phyloP scores from a whole-genome alignment of 30 jellyfish, hydroid and myxozoan genomes.

The Cassiopea andromeda region DNA sequence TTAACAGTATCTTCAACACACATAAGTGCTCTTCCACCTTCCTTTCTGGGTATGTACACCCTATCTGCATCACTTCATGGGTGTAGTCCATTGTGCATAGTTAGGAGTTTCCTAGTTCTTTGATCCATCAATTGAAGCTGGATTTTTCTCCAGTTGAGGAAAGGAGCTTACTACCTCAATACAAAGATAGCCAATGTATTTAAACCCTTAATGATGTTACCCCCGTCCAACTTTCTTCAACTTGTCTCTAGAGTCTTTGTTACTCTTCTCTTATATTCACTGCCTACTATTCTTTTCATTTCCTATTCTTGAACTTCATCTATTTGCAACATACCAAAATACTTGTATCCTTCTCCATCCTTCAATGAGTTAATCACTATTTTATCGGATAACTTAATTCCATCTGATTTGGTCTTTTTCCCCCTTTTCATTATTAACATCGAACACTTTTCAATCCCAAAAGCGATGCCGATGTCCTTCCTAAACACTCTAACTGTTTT shows the following conservation, averaged over 20 bases:
- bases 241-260: too few relatives aligned
- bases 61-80: not conserved
- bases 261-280: too few relatives aligned
- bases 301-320: too few relatives aligned
- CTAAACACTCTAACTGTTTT: not conserved
- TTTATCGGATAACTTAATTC: not conserved
- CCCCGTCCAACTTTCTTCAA: not conserved
- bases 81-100: not conserved
- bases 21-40: conserved; percentile 6
- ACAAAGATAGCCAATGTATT: not conserved
- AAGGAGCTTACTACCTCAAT: not conserved
- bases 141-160: not conserved
- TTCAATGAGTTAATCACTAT: not conserved
- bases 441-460: conserved; percentile 2
- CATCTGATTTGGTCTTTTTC: not conserved
- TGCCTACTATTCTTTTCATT: too few relatives aligned
- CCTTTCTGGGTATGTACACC: not conserved
- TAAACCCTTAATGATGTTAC: not conserved
- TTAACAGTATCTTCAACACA: conserved; percentile 1
- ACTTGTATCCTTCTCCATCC: not conserved
- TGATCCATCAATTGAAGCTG: not conserved
- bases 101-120: not conserved
- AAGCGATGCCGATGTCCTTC: not conserved
- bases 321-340: not conserved
- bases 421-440: not conserved